Percentiles rank a stretch among this genome's conserved stretches.
Conservation (phyloP, 2,888 invertebrate genomes). For the Amiota communis region DNA sequence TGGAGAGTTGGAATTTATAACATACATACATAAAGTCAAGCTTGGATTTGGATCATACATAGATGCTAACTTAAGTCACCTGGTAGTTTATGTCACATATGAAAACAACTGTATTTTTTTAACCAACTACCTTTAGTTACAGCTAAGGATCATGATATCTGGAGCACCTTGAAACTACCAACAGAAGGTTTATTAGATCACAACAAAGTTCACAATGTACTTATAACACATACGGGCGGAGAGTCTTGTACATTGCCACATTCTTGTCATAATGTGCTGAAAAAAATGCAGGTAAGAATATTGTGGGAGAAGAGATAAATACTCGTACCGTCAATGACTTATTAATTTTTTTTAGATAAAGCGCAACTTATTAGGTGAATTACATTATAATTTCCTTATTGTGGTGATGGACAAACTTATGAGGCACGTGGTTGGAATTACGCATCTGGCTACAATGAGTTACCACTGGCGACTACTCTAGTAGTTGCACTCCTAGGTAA, state of each 20-base stretch:
- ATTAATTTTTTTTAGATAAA: constrained; percentile 10
- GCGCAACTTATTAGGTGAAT: constrained; percentile 43
- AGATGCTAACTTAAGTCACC: neutral
- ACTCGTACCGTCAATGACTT: neutral
- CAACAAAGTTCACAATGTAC: constrained; percentile 67
- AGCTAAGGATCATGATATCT: constrained; percentile 59
- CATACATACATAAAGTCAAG: too few relatives aligned
- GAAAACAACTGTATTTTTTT: neutral
- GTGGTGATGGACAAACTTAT: constrained; percentile 74
- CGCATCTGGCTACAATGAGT: constrained; percentile 61
- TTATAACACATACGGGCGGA: constrained; percentile 74
- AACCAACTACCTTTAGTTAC: constrained; percentile 25
- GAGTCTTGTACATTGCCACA: constrained; percentile 65
- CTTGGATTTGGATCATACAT: neutral
- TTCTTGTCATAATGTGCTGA: constrained; percentile 70
- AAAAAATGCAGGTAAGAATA: constrained; percentile 72
- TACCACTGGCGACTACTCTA: constrained; percentile 61
- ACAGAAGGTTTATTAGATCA: constrained; percentile 47
- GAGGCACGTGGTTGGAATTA: constrained; percentile 75
- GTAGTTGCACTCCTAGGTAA: constrained; percentile 74
- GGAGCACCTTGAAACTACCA: constrained; percentile 54
- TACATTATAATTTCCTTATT: constrained; percentile 75
- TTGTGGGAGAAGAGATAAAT: neutral
- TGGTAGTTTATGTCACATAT: neutral
- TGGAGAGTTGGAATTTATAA: too few relatives aligned